Percentiles rank a stretch among this genome's conserved stretches.
phyloP scores from a whole-genome alignment of 2,888 invertebrate genomes.

The Drosophila phalerata region DNA sequence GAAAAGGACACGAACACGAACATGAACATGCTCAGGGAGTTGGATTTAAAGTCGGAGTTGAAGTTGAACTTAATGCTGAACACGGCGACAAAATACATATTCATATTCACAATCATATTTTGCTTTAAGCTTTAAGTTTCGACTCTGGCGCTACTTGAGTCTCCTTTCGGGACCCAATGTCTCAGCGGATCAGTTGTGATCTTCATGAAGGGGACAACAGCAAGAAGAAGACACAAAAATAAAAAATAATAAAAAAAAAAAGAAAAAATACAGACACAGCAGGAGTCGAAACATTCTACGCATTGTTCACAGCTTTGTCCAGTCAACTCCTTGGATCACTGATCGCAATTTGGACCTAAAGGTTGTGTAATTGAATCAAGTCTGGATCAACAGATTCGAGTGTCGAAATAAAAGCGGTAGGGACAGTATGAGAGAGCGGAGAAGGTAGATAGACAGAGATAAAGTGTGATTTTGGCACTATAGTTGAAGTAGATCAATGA shows the following conservation, averaged over 20 bases:
- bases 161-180: slow-evolving; percentile 36
- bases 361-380: slow-evolving; percentile 66
- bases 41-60: slow-evolving; percentile 1
- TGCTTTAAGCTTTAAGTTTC: slow-evolving; percentile 3
- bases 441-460: background rate
- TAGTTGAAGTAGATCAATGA: slow-evolving; percentile 9
- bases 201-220: slow-evolving; percentile 8
- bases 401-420: slow-evolving; percentile 10
- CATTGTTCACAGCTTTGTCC: slow-evolving; percentile 61
- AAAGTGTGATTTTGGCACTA: slow-evolving; percentile 39
- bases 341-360: slow-evolving; percentile 58
- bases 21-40: slow-evolving; percentile 8
- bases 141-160: slow-evolving; percentile 66
- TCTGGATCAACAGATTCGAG: slow-evolving; percentile 17
- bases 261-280: slow-evolving; percentile 44
- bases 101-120: slow-evolving; percentile 53
- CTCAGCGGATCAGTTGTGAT: slow-evolving; percentile 61
- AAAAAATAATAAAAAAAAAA: background rate
- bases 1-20: slow-evolving; percentile 32
- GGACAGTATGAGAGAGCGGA: background rate
- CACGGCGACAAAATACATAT: slow-evolving; percentile 44
- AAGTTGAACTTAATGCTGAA: slow-evolving; percentile 1
- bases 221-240: background rate
- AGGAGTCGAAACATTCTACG: slow-evolving; percentile 53
- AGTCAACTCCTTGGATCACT: slow-evolving; percentile 38